These are phyloP conservation scores for Latrodectus elegans DNA, from an alignment of 2,888 invertebrate species.

Conservation along the genomic window DNA sequence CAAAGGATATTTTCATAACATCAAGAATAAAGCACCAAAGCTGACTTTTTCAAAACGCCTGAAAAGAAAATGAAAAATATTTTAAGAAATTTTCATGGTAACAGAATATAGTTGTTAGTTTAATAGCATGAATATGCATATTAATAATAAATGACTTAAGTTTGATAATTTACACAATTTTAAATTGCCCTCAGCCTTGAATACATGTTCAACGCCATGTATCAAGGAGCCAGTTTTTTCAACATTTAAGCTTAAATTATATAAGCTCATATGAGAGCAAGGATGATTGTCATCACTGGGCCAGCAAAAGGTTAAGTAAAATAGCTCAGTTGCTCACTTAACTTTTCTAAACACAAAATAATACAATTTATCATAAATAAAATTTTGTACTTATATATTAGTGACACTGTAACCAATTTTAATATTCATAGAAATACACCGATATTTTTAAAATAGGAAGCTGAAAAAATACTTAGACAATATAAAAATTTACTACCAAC, in stretches of 20 bases:
- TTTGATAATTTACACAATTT: too few relatives aligned
- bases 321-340: too few relatives aligned
- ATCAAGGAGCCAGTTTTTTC: constrained; percentile 45
- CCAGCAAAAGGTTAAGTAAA: background rate
- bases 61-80: background rate
- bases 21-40: constrained; percentile 31
- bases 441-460: too few relatives aligned
- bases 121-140: background rate
- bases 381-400: too few relatives aligned
- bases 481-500: too few relatives aligned
- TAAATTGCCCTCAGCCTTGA: constrained; percentile 39
- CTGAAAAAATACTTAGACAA: too few relatives aligned
- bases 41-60: background rate
- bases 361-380: too few relatives aligned
- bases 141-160: too few relatives aligned
- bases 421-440: too few relatives aligned
- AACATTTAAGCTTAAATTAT: constrained; percentile 26
- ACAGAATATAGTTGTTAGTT: background rate
- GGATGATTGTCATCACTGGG: constrained; percentile 62
- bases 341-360: too few relatives aligned
- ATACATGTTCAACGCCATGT: constrained; percentile 33
- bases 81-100: background rate
- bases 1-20: constrained; percentile 5
- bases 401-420: too few relatives aligned
- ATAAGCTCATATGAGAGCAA: constrained; percentile 59